Evolutionary conservation across 2,113 vertebrate species (phyloP).

Genomic region (Tapirus terrestris): DNA sequence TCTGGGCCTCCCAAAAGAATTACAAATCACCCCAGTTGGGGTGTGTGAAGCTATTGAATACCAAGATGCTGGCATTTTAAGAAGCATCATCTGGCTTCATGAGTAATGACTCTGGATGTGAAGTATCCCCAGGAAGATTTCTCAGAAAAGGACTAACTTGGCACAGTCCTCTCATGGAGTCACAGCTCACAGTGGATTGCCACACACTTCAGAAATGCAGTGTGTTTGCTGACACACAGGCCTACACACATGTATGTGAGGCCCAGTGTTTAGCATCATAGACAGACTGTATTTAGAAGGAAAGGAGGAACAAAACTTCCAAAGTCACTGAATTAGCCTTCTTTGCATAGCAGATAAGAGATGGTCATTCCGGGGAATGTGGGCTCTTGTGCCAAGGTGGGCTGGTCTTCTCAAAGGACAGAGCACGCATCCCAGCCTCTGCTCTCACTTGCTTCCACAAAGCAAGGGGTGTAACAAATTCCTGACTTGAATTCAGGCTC

Average conservation of each 20-base stretch:
- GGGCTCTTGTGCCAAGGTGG: neutral
- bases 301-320: neutral
- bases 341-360: neutral
- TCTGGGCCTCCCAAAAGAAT: neutral
- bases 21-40: neutral
- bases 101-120: constrained; percentile 20
- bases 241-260: neutral
- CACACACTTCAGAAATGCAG: constrained; percentile 10
- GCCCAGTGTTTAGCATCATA: constrained; percentile 55
- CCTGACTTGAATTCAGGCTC: neutral
- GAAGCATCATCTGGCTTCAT: neutral
- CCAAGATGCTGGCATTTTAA: neutral
- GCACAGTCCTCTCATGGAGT: constrained; percentile 20
- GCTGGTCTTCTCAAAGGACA: neutral
- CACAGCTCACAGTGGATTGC: neutral
- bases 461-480: neutral
- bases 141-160: constrained; percentile 47
- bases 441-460: neutral
- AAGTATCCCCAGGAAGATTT: constrained; percentile 41
- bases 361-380: neutral
- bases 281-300: constrained; percentile 58
- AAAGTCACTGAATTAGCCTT: neutral
- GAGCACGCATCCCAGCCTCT: neutral
- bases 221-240: constrained; percentile 61
- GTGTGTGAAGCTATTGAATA: neutral